Percentiles rank a stretch among this genome's conserved stretches.
Evolutionary conservation across 2,888 invertebrate species (phyloP).

Genomic region (Myopa tessellatipennis): DNA sequence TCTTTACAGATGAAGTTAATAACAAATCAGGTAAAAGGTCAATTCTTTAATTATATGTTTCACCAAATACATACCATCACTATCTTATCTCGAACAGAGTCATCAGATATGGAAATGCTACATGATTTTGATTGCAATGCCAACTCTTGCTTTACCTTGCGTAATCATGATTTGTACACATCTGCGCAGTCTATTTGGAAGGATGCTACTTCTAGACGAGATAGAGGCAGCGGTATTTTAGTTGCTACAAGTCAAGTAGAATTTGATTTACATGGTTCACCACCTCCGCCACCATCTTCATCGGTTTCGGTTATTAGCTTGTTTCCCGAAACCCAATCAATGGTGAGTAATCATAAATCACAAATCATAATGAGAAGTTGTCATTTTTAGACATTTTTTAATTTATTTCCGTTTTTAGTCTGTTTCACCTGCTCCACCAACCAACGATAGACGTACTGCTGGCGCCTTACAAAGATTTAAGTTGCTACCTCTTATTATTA

Average conservation of each 20-base stretch:
- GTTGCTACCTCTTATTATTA: conserved; percentile 59
- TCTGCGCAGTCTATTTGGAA: conserved; percentile 55
- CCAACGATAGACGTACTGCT: conserved; percentile 33
- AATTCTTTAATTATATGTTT: not conserved
- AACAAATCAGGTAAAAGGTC: conserved; percentile 57
- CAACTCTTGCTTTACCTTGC: conserved; percentile 43
- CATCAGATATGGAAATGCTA: conserved; percentile 46
- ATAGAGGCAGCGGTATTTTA: conserved; percentile 49
- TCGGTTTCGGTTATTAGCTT: conserved; percentile 54
- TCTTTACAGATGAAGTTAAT: conserved; percentile 69
- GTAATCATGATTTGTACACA: conserved; percentile 47
- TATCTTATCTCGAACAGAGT: conserved; percentile 41
- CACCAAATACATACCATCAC: not conserved
- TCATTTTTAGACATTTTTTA: not conserved
- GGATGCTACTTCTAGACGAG: conserved; percentile 44
- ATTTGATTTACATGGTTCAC: conserved; percentile 51
- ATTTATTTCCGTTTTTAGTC: conserved; percentile 23
- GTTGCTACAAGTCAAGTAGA: conserved; percentile 59
- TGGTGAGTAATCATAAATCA: conserved; percentile 44
- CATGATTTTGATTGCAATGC: conserved; percentile 46
- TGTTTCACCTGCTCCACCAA: conserved; percentile 24
- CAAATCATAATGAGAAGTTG: conserved; percentile 4
- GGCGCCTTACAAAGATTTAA: conserved; percentile 46
- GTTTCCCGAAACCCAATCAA: conserved; percentile 50
- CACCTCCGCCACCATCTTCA: conserved; percentile 52